These are phyloP conservation scores for Dascyllus trimaculatus DNA, from an alignment of 2,113 vertebrate species.

Conservation along the genomic window DNA sequence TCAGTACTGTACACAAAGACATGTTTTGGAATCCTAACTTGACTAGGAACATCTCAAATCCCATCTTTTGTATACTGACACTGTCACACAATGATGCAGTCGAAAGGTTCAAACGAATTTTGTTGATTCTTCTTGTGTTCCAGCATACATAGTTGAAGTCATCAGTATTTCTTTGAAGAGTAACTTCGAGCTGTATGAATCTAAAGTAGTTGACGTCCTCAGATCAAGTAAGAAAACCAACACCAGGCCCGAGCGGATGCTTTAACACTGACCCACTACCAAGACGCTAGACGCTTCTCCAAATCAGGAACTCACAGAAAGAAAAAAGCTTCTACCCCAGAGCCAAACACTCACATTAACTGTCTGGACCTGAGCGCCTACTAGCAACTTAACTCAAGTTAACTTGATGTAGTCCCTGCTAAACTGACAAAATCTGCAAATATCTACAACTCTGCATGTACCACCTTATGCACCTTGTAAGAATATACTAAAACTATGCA, in stretches of 20 bases:
- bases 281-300: too few species aligned
- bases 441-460: too few species aligned
- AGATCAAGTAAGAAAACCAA: conserved; percentile 71
- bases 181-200: conserved; percentile 78
- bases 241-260: not conserved
- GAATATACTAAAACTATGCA: too few species aligned
- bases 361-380: too few species aligned
- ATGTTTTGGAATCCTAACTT: not conserved
- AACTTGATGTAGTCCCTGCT: too few species aligned
- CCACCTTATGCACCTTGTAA: too few species aligned
- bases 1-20: conserved; percentile 58
- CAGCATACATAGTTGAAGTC: conserved; percentile 75
- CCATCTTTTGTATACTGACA: not conserved
- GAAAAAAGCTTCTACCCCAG: too few species aligned
- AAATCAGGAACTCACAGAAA: too few species aligned
- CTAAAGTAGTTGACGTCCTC: conserved; percentile 59
- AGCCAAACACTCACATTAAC: not conserved
- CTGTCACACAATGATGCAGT: not conserved
- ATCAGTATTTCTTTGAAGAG: conserved; percentile 63
- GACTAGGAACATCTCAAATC: not conserved
- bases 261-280: not conserved
- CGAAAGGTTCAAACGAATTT: not conserved
- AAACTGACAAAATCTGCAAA: too few species aligned
- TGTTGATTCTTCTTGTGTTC: conserved; percentile 34
- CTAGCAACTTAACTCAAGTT: too few species aligned